Conservation (phyloP, 2,888 invertebrate genomes). For the Cataglyphis albicans region DNA sequence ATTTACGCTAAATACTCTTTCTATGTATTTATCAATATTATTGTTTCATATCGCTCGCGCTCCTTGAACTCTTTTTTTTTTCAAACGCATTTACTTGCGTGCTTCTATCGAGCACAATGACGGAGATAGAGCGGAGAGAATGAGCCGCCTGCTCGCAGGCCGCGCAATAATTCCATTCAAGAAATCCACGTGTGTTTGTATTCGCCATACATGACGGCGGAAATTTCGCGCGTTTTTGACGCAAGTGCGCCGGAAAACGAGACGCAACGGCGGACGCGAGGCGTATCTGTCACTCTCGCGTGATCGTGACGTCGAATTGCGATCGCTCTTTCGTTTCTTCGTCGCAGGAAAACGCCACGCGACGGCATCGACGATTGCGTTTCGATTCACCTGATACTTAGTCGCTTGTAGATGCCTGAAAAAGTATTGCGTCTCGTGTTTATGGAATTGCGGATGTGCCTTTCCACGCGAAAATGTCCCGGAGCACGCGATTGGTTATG, state of each 20-base stretch:
- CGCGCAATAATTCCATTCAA: conserved; percentile 59
- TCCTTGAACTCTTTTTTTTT: background rate
- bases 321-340: conserved; percentile 27
- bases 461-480: conserved; percentile 16
- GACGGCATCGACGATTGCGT: conserved; percentile 19
- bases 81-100: background rate
- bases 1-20: background rate
- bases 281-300: conserved; percentile 40
- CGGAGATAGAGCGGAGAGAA: conserved; percentile 49
- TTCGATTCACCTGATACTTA: conserved; percentile 8
- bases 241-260: conserved; percentile 51
- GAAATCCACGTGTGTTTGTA: conserved; percentile 30
- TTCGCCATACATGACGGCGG: conserved; percentile 52
- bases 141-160: conserved; percentile 36
- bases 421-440: conserved; percentile 18
- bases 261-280: conserved; percentile 48
- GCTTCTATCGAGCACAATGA: conserved; percentile 29
- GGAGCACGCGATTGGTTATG: conserved; percentile 12
- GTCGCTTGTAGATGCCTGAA: background rate
- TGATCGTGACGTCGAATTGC: conserved; percentile 19
- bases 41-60: background rate
- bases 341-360: background rate
- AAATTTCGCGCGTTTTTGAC: conserved; percentile 51
- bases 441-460: conserved; percentile 42
- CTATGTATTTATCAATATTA: background rate